Evolutionary conservation across 2,797 vertebrate species (phyloP).

Genomic region (Enteromius fasciolatus): DNA sequence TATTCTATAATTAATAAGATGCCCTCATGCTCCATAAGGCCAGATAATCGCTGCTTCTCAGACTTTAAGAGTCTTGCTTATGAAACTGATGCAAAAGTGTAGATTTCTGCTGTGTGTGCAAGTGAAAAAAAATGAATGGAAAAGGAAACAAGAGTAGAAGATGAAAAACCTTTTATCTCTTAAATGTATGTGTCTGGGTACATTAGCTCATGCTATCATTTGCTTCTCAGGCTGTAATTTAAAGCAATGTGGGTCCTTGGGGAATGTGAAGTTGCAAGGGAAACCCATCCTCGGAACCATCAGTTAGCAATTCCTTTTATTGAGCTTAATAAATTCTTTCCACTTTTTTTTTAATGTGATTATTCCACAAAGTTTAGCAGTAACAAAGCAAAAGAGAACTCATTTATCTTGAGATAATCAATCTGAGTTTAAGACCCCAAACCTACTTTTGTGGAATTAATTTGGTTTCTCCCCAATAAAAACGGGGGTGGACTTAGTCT

Average conservation of each 20-base stretch:
- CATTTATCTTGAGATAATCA: conserved; percentile 64
- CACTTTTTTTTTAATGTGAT: conserved; percentile 46
- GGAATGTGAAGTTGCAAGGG: conserved; percentile 43
- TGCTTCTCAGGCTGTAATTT: conserved; percentile 54
- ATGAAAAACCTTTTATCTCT: conserved; percentile 48
- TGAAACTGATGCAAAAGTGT: neutral
- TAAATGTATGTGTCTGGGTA: conserved; percentile 28
- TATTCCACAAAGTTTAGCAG: conserved; percentile 53
- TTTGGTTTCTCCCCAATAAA: conserved; percentile 54
- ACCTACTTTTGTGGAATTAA: conserved; percentile 48
- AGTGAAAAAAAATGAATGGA: conserved; percentile 37
- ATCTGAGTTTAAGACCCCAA: conserved; percentile 23
- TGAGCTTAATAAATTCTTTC: conserved; percentile 50
- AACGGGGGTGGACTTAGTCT: conserved; percentile 29
- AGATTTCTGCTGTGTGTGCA: conserved; percentile 11
- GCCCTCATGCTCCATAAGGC: neutral
- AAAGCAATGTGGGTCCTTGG: conserved; percentile 40
- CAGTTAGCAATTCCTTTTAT: conserved; percentile 47
- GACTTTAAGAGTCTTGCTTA: neutral
- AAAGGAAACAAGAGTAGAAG: conserved; percentile 45
- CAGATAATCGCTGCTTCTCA: neutral
- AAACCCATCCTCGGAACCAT: conserved; percentile 52
- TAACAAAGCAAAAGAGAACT: conserved; percentile 50
- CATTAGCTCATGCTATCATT: conserved; percentile 53
- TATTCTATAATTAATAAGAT: neutral